Evolutionary conservation across 2,797 vertebrate species (phyloP).

Genomic region (Rhabdomys pumilio): DNA sequence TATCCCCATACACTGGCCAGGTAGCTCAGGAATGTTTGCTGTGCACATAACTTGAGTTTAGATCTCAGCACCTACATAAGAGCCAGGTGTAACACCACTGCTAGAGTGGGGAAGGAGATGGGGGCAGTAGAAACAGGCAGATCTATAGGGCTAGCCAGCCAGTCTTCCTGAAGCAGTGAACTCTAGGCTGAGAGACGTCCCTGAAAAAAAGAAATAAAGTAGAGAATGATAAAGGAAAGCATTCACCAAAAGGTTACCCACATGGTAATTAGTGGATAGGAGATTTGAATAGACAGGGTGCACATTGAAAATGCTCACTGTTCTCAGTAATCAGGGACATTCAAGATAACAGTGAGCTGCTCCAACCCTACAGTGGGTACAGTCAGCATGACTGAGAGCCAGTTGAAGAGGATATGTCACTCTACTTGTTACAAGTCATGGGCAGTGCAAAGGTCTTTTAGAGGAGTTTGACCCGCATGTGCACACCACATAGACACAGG

Average conservation of each 20-base stretch:
- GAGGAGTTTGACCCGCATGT: background rate
- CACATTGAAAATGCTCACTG: background rate
- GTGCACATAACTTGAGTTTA: background rate
- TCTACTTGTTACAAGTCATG: too few relatives aligned
- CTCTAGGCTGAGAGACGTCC: background rate
- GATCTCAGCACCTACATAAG: background rate
- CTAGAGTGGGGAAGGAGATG: background rate
- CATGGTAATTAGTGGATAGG: background rate
- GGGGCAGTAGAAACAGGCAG: background rate
- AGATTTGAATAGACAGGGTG: background rate
- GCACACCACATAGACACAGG: background rate
- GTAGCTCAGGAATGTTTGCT: background rate
- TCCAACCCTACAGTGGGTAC: background rate
- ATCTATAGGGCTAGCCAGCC: background rate
- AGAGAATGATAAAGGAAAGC: background rate
- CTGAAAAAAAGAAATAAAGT: background rate
- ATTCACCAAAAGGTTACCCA: background rate
- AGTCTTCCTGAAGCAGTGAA: background rate
- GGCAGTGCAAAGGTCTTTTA: background rate
- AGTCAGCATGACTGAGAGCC: background rate
- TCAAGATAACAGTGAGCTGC: background rate
- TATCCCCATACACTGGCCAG: background rate
- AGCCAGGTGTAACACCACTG: background rate
- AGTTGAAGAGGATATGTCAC: background rate
- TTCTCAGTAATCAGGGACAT: background rate